These are phyloP conservation scores for Periophthalmodon schlosseri DNA, from an alignment of 2,113 vertebrate species.

Conservation along the genomic window DNA sequence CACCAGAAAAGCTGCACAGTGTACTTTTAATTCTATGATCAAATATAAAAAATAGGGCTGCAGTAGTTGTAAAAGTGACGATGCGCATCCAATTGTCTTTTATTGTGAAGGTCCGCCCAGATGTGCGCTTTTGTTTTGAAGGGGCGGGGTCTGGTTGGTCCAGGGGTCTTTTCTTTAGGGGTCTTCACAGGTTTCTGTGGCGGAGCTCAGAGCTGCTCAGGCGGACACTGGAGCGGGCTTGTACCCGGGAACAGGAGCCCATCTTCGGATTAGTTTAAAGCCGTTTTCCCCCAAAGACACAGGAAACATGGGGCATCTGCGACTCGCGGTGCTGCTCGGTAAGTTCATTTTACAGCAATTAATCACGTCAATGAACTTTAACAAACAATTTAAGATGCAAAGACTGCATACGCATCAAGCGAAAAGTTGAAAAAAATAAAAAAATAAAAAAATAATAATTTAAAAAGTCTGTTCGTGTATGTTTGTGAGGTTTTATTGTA, in stretches of 20 bases:
- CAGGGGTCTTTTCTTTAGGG: background rate
- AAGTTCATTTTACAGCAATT: conserved; percentile 14
- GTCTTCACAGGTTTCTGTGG: background rate
- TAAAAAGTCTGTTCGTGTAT: background rate
- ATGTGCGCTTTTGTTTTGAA: background rate
- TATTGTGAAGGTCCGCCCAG: conserved; percentile 36
- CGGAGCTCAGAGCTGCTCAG: background rate
- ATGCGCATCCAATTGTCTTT: background rate
- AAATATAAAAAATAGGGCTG: too few species aligned
- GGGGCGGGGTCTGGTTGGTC: background rate
- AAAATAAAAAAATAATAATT: too few species aligned
- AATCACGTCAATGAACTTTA: background rate
- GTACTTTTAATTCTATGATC: too few species aligned
- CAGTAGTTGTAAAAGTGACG: too few species aligned
- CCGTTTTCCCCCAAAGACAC: background rate
- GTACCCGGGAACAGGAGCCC: background rate
- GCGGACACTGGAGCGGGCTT: background rate
- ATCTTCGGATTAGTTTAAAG: background rate
- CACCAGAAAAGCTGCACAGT: too few species aligned
- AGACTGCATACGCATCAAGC: background rate
- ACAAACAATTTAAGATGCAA: background rate
- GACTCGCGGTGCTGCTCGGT: conserved; percentile 41
- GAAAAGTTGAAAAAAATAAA: background rate
- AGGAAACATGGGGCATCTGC: conserved; percentile 37
- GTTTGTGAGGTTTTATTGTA: background rate